Evolutionary conservation across 2,888 invertebrate species (phyloP).

Genomic region (Drosophila mettleri): DNA sequence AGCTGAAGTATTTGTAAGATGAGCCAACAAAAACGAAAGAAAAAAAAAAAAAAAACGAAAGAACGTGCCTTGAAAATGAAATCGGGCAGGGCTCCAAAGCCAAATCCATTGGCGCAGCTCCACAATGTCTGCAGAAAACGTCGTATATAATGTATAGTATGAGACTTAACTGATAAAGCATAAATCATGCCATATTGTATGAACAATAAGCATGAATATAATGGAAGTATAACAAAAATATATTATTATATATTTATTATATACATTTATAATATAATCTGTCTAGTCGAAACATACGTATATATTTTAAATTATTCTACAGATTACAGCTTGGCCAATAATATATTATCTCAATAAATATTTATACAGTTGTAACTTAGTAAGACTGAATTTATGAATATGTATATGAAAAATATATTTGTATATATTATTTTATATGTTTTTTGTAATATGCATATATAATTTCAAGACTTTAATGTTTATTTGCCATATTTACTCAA

Average conservation of each 20-base stretch:
- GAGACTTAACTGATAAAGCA: neutral
- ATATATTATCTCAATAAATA: no score
- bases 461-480: neutral
- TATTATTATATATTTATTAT: no score
- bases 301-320: neutral
- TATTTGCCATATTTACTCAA: neutral
- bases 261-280: neutral
- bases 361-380: no score
- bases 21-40: conserved; percentile 13
- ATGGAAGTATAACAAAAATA: neutral
- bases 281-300: neutral
- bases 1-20: conserved; percentile 38
- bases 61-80: conserved; percentile 49
- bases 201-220: no score
- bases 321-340: no score
- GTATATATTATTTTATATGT: neutral
- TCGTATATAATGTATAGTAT: neutral
- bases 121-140: conserved; percentile 37
- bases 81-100: conserved; percentile 14
- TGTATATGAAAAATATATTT: no score
- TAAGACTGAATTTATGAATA: no score
- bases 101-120: conserved; percentile 34
- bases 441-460: neutral
- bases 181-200: neutral
- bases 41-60: conserved; percentile 20